phyloP scores from a whole-genome alignment of 2,797 vertebrate genomes.

The Lindbergichthys nudifrons region DNA sequence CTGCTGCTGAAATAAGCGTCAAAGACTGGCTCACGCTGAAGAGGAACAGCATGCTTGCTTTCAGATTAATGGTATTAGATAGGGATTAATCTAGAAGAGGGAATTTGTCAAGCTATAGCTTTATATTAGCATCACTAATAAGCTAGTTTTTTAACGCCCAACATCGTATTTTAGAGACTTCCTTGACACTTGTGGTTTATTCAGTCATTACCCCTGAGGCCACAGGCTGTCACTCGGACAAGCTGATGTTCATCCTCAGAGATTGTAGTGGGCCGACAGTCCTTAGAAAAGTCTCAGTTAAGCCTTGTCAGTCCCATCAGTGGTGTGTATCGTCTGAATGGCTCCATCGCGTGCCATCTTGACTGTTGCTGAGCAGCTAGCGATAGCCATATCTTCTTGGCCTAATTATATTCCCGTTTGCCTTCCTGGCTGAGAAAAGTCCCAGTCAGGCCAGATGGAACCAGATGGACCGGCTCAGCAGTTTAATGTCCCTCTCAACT shows the following conservation, averaged over 20 bases:
- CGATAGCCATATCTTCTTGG: slow-evolving; percentile 47
- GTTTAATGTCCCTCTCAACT: slow-evolving; percentile 56
- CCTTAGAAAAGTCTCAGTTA: slow-evolving; percentile 25
- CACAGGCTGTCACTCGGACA: slow-evolving; percentile 31
- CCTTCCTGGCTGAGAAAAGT: slow-evolving; percentile 51
- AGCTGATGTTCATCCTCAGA: slow-evolving; percentile 15
- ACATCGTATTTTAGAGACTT: slow-evolving; percentile 45
- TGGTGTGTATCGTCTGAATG: slow-evolving; percentile 18
- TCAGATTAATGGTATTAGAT: slow-evolving; percentile 78
- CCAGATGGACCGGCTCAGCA: slow-evolving; percentile 71
- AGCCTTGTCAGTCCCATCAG: slow-evolving; percentile 28
- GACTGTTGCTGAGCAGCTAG: slow-evolving; percentile 49
- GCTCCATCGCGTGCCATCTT: slow-evolving; percentile 21
- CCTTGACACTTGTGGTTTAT: slow-evolving; percentile 36
- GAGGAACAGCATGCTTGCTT: slow-evolving; percentile 67
- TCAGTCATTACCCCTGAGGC: slow-evolving; percentile 33
- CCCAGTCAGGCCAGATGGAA: slow-evolving; percentile 60
- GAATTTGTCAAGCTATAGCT: slow-evolving; percentile 69
- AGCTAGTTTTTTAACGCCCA: slow-evolving; percentile 46
- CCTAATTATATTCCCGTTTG: slow-evolving; percentile 56
- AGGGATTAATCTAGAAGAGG: slow-evolving; percentile 72
- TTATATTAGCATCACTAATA: slow-evolving; percentile 70
- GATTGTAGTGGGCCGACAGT: slow-evolving; percentile 20
- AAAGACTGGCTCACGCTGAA: slow-evolving; percentile 57
- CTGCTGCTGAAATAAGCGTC: slow-evolving; percentile 68